phyloP scores from a whole-genome alignment of 2,113 vertebrate genomes.

The Paracanthobrama guichenoti region DNA sequence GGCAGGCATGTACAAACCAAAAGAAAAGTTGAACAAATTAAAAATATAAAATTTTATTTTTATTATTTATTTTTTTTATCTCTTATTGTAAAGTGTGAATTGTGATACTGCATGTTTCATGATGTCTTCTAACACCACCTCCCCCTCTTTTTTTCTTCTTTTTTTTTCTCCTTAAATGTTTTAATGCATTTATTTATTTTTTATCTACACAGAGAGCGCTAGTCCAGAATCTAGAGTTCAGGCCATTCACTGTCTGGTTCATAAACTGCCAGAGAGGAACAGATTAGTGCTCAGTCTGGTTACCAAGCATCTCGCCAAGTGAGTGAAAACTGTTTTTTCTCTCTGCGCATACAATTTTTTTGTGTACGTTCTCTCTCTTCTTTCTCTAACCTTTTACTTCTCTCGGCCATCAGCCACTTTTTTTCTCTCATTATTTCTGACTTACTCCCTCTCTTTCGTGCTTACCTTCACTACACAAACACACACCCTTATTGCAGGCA shows the following conservation, averaged over 20 bases:
- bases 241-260: slow-evolving; percentile 91
- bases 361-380: not conserved
- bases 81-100: too few species aligned
- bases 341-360: slow-evolving; percentile 1
- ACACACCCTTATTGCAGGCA: slow-evolving; percentile 8
- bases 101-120: not conserved
- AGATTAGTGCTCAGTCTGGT: slow-evolving; percentile 91
- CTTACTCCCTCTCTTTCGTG: not conserved
- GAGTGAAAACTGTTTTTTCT: slow-evolving; percentile 67
- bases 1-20: too few species aligned
- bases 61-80: too few species aligned
- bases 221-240: slow-evolving; percentile 91
- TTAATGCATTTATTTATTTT: too few species aligned
- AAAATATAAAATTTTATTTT: too few species aligned
- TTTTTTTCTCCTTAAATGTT: slow-evolving; percentile 16
- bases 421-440: not conserved
- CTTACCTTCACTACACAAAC: slow-evolving; percentile 7
- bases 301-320: slow-evolving; percentile 96
- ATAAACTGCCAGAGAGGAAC: slow-evolving; percentile 95
- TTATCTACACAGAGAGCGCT: slow-evolving; percentile 79
- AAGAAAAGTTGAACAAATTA: too few species aligned
- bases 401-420: not conserved
- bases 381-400: slow-evolving; percentile 15
- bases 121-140: not conserved
- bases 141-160: not conserved